phyloP scores from a whole-genome alignment of 1,140 invertebrate species.

The Aphaenogaster ashmeadi region DNA sequence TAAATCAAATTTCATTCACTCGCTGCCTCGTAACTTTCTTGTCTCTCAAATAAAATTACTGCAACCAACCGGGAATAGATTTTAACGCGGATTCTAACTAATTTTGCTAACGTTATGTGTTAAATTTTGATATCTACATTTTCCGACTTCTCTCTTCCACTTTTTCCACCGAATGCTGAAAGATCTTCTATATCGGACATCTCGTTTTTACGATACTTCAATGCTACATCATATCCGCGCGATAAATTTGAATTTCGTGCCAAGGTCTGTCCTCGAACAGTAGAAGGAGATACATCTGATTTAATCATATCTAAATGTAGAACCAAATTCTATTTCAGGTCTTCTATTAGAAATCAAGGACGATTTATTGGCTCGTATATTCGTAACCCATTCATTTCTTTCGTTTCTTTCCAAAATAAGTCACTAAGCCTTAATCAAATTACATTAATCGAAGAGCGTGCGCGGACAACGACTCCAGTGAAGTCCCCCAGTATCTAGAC shows the following conservation, averaged over 20 bases:
- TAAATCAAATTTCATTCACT: slow-evolving; percentile 8
- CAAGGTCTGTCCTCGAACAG: slow-evolving; percentile 27
- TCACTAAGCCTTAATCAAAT: slow-evolving; percentile 16
- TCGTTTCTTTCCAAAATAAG: slow-evolving; percentile 4
- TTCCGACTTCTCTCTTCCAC: neutral
- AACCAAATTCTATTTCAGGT: slow-evolving; percentile 26
- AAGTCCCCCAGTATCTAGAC: slow-evolving; percentile 5
- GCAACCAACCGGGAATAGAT: neutral
- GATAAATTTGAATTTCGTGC: slow-evolving; percentile 39
- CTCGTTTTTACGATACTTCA: neutral
- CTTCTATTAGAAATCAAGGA: neutral
- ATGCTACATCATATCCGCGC: neutral
- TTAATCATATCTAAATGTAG: slow-evolving; percentile 40
- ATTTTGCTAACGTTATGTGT: neutral
- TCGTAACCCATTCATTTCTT: neutral
- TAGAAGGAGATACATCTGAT: slow-evolving; percentile 16
- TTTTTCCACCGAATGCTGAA: neutral
- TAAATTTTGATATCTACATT: neutral
- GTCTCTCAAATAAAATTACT: neutral
- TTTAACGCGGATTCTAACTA: neutral
- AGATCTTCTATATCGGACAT: neutral
- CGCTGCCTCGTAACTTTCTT: neutral
- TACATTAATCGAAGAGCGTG: slow-evolving; percentile 1
- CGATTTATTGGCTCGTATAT: slow-evolving; percentile 16
- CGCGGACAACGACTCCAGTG: slow-evolving; percentile 30